Conservation (phyloP, 2,888 invertebrate genomes). For the Lottia scabra region DNA sequence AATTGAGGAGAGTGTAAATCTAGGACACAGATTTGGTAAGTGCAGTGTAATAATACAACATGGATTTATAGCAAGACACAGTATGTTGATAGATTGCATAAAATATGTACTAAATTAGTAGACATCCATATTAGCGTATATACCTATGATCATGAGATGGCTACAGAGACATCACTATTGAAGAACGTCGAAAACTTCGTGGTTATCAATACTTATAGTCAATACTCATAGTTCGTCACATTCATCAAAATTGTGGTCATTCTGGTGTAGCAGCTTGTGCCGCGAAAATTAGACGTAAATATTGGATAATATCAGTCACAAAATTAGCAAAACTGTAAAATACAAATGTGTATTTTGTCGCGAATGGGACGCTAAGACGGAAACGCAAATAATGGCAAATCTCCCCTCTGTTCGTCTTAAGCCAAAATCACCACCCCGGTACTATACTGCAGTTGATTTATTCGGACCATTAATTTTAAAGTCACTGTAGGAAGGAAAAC, state of each 20-base stretch:
- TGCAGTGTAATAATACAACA: too few species aligned
- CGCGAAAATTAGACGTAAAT: not conserved
- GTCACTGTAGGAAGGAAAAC: not conserved
- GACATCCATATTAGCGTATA: too few species aligned
- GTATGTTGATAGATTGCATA: too few species aligned
- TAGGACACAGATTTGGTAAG: too few species aligned
- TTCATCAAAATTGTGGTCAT: not conserved
- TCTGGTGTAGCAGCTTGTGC: not conserved
- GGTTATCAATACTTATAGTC: too few species aligned
- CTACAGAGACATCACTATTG: too few species aligned
- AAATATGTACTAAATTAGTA: too few species aligned
- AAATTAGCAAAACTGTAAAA: not conserved
- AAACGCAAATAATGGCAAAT: not conserved
- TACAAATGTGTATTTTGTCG: not conserved
- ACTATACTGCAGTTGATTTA: not conserved
- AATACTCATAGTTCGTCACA: not conserved
- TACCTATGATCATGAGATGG: too few species aligned
- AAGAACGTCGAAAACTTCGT: not conserved
- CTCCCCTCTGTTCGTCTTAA: not conserved
- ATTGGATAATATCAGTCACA: not conserved
- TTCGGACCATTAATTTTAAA: not conserved
- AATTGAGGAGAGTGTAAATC: too few species aligned
- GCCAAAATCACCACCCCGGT: not conserved
- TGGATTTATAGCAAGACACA: too few species aligned
- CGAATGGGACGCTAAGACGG: not conserved